Evolutionary conservation across 1,140 invertebrate genomes (phyloP), one percentile per base, ranked within the genome.

Genomic region (Bombus huntii): DNA sequence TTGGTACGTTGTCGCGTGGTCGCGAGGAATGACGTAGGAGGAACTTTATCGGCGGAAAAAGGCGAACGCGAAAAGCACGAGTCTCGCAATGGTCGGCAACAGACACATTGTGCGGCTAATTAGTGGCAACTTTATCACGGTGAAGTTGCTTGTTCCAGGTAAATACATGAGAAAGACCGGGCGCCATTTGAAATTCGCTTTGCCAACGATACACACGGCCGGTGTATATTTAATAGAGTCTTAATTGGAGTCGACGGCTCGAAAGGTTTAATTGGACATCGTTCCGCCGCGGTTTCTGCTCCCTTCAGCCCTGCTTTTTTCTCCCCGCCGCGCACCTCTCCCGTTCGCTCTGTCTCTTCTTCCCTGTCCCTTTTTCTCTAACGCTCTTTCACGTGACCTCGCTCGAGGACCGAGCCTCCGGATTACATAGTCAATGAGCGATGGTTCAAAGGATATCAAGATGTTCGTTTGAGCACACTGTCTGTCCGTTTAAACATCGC

Each of bases 211-310:
- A 90, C 84, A 88, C 89, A 62, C 76, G 86, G 73, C 80, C 66
- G 80, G 89, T 90, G 89, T 91, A 91, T 91, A 91, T 91, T 91
- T 91, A 91, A 91, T 91, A 91, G 89, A 91, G 87, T 89, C 89
- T 91, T 91, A 91, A 91, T 91, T 91, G 90, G 87, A 90, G 89
- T 89, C 78, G 86, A 83, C 79, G 79, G 82, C 84, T 85, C 89
- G 89, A 91, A 88, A 90, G 89, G 82, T 90, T 91, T 91, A 91
- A 91, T 91, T 91, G 90, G 90, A 90, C 90, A 90, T 90, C 89
- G 73, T 90, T 87, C 80, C 42, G 62, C 70, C 78, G 83, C 70
- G 88, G 88, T 89, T 83, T 84, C 72, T 75, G 65, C 57, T 68
- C 74, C 53, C 72, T 83, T 72, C 72, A 28, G 34, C 47, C 75